Base-by-base conservation (phyloP, 2,113 vertebrate genomes). In the Dipodomys stephensi region DNA sequence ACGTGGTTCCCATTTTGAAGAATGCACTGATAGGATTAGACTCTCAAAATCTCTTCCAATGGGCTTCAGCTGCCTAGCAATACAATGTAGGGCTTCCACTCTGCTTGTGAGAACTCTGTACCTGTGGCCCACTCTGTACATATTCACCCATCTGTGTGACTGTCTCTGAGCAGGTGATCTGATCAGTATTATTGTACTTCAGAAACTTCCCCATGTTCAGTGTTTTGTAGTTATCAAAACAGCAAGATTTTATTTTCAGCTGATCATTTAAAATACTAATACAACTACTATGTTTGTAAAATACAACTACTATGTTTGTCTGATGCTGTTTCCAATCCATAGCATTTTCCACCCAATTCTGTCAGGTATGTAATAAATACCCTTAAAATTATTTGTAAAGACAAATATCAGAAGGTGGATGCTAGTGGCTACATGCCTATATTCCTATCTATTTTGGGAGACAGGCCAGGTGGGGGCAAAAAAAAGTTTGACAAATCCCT, bases 301-400 rank as follows among this genome's bases (percentile, higher is more conserved):
- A 87, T 62, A 28, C 87, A 53, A 91, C 72, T 60, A 82, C 60
- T 57, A n/a, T n/a, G 90, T 93, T 84, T 67, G 64, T 91, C 46
- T 89, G 44, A 87, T 74, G 81, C 68, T 79, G 32, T 83, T 94
- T 94, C 74, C 71, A 90, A 93, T 64, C 28, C 68, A 83, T 18
- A 89, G 27, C 28, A 84, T 84, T 87, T 91, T 81, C n/a, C 65
- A 77, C 39, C 85, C 46, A 77, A 3, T 49, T 28, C 49, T 74
- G 46, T 18, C 35, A 80, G n/a, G 39, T 69, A 76, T 90, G 23
- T 46, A 71, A 77, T 89, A 18, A 71, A 77, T 89, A 18, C 22
- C 44, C 57, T 87, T 80, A 84, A 89, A 90, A 80, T 77, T 78
- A 60, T 49, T 78, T 39, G 67, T 46, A 91, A 88, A 69, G 67